Base-by-base conservation (phyloP, 2,113 vertebrate genomes). In the Scatophagus argus region DNA sequence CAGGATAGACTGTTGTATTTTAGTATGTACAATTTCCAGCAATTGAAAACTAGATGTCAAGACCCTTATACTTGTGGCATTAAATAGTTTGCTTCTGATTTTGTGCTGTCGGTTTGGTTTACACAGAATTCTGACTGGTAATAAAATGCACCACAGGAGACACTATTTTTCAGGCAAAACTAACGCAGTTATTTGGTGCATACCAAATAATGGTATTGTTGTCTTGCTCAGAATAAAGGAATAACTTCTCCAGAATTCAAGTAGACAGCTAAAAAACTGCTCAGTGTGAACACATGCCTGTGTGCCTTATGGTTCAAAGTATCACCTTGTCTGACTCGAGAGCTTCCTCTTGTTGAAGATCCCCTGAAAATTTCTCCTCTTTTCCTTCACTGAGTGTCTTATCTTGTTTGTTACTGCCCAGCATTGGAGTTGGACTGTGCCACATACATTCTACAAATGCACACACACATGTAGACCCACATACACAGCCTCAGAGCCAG, bases 361-460 rank as follows among this genome's bases (percentile, higher is more conserved):
- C 23, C 44, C 31, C 59, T 23, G 43, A 80, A 81, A 88, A 76
- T 79, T 27, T 72, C 60, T 73, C 36, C 66, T 69, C 63, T 78
- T 56, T 70, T 79, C 27, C 63, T 65, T 86, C 65, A 58, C 83
- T 61, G 66, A 66, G 81, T 84, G 78, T 87, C 88, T 90, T 88
- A 77, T 87, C 83, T 82, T 74, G 76, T 92, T 90, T 90, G 82
- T 86, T 83, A 71, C 56, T 87, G 74, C 44, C 77, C 27, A 62
- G 64, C 61, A 71, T 79, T 73, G 17, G 75, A 79, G 71, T 77
- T 82, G 14, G 5, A 69, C 65, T 69, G 68, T 65, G 74, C 39
- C 0, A 23, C 60, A 86, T 80, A 72, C 49, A 74, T 69, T 49
- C 23, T n/a, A 58, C 61, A 72, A 59, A 84, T 36, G 61, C 36